Evolutionary conservation across 2,888 invertebrate species (phyloP), one percentile per base, ranked within the genome.

Genomic region (Drosophila fulvimacula): DNA sequence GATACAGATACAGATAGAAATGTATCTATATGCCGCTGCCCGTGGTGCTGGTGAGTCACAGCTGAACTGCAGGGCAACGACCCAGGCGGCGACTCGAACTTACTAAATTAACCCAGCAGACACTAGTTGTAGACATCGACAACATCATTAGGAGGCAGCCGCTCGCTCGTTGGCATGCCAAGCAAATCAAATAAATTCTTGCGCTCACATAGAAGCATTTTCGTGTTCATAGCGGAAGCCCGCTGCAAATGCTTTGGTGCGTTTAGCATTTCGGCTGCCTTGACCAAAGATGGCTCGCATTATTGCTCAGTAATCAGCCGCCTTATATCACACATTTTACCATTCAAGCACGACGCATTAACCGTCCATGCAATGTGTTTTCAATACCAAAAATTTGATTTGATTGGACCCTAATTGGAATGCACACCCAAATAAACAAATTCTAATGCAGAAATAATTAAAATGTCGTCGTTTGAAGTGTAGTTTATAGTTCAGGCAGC

Each of bases 51-150:
- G 81, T 81, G 86, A 86, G 30, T 79, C 79, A 79, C 68, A 74
- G 70, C 64, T 72, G 72, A 79, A 76, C 80, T 79, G 80, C 82
- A 85, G 88, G 88, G 76, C 86, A 83, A 85, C 83, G 82, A 84
- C 82, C 85, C 68, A 76, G 64, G 63, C 66, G 57, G 67, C 81
- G 64, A 52, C 62, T 65, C 55, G 63, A 21, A 62, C 66, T 51
- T 69, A 78, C 81, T 75, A 78, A 79, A 75, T 79, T 79, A 79
- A 81, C 59, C 64, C 75, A 59, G 62, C 75, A 81, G 80, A 79
- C 79, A 79, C 79, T 72, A 70, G 69, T 75, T 44, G 67, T 69
- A 79, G 75, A 70, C 73, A 76, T 65, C 80, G 75, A 80, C 83
- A 83, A 82, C 75, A 83, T 80, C 83, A 86, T 87, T 83, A 78